Evolutionary conservation across 2,888 invertebrate genomes (phyloP).

Genomic region (Alviniconcha strummeri): DNA sequence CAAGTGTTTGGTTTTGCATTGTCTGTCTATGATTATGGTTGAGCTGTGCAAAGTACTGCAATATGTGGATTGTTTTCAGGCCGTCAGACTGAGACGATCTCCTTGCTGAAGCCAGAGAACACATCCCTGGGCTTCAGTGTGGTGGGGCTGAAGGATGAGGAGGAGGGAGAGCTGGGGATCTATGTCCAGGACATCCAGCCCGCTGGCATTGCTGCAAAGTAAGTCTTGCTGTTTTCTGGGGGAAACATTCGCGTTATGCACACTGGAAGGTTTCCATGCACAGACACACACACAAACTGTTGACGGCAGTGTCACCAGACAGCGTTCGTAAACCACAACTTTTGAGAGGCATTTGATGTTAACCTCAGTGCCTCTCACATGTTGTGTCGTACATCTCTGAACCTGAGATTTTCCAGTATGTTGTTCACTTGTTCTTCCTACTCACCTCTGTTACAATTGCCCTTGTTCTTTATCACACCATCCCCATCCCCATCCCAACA

Average conservation of each 20-base stretch:
- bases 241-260: too few species aligned
- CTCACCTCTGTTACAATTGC: too few species aligned
- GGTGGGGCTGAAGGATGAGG: slow-evolving; percentile 79
- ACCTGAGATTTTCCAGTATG: too few species aligned
- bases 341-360: neutral
- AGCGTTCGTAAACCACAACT: neutral
- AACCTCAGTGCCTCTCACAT: too few species aligned
- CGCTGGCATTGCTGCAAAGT: slow-evolving; percentile 81
- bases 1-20: too few species aligned
- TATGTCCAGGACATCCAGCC: slow-evolving; percentile 82
- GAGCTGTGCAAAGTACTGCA: too few species aligned
- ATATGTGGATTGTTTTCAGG: slow-evolving; percentile 64
- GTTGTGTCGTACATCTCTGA: too few species aligned
- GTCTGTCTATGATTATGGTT: too few species aligned
- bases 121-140: slow-evolving; percentile 83
- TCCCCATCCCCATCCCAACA: too few species aligned
- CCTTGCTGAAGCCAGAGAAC: slow-evolving; percentile 80
- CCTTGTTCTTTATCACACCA: too few species aligned
- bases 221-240: slow-evolving; percentile 59
- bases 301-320: neutral
- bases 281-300: neutral
- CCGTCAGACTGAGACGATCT: slow-evolving; percentile 78
- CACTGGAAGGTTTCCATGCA: neutral
- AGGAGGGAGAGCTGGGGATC: slow-evolving; percentile 81
- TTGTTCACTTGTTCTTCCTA: too few species aligned